Evolutionary conservation across 1,140 invertebrate species (phyloP).

Genomic region (Cyclina sinensis): DNA sequence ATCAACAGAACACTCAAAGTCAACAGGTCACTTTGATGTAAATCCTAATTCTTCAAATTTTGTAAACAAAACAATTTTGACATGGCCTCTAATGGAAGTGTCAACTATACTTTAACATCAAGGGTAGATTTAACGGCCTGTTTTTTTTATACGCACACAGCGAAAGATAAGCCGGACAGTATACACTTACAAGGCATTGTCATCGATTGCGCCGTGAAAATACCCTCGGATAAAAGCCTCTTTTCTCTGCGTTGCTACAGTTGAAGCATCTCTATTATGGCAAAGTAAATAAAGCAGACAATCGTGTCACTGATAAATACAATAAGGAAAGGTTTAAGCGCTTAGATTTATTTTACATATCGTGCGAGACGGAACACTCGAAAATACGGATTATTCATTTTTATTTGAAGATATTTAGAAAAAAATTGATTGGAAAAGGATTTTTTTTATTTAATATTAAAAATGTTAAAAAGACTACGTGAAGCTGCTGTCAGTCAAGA

Average conservation of each 20-base stretch:
- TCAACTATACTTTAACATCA: not conserved
- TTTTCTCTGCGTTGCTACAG: conserved; percentile 25
- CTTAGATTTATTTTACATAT: too few species aligned
- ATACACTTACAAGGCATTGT: not conserved
- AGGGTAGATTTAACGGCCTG: not conserved
- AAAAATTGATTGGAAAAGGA: not conserved
- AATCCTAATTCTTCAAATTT: not conserved
- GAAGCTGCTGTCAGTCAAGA: conserved; percentile 33
- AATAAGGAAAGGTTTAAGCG: too few species aligned
- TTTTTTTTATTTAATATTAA: not conserved
- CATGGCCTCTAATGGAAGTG: not conserved
- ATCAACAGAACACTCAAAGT: not conserved
- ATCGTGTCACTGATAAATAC: not conserved
- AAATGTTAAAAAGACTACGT: conserved; percentile 55
- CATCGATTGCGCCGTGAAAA: conserved; percentile 1
- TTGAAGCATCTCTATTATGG: conserved; percentile 10
- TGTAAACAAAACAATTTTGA: conserved; percentile 9
- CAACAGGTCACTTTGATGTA: not conserved
- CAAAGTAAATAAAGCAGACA: not conserved
- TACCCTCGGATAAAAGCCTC: not conserved
- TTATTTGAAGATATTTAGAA: not conserved
- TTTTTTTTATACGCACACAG: not conserved
- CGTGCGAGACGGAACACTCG: too few species aligned
- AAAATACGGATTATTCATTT: too few species aligned
- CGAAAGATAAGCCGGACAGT: not conserved